These are phyloP conservation scores for Sciaenops ocellatus DNA, from an alignment of 2,797 vertebrate genomes.

Conservation along the genomic window DNA sequence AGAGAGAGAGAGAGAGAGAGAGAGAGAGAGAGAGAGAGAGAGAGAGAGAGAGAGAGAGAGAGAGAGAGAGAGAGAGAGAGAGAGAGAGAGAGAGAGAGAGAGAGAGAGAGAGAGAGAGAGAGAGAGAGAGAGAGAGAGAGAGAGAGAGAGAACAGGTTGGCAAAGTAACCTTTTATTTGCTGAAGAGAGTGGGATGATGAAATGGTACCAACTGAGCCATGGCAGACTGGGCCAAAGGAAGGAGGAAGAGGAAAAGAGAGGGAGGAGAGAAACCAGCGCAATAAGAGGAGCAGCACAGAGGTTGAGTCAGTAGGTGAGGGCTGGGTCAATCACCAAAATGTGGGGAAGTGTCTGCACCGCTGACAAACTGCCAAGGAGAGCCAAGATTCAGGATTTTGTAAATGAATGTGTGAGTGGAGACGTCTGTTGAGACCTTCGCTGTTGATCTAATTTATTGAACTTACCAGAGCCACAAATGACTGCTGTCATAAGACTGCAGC, in stretches of 20 bases:
- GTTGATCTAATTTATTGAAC: background rate
- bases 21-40: background rate
- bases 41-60: conserved; percentile 3
- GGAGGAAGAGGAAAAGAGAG: conserved; percentile 44
- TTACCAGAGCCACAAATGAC: background rate
- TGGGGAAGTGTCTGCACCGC: conserved; percentile 49
- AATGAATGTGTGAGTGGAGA: background rate
- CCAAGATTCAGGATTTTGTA: conserved; percentile 57
- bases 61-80: background rate
- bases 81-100: background rate
- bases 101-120: background rate
- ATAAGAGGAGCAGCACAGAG: conserved; percentile 55
- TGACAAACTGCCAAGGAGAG: conserved; percentile 45
- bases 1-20: background rate
- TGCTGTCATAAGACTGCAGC: background rate
- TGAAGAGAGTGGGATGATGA: conserved; percentile 28
- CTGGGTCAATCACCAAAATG: conserved; percentile 52
- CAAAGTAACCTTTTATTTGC: background rate
- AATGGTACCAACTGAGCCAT: conserved; percentile 31
- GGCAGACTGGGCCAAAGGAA: conserved; percentile 35
- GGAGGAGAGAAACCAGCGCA: conserved; percentile 45
- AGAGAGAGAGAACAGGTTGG: conserved; percentile 19
- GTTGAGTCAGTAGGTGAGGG: conserved; percentile 29
- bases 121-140: background rate
- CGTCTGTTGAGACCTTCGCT: too few relatives aligned